Percentiles rank a stretch among this genome's conserved stretches.
phyloP scores from a whole-genome alignment of 2,797 vertebrate genomes.

The Adrianichthys oophorus region DNA sequence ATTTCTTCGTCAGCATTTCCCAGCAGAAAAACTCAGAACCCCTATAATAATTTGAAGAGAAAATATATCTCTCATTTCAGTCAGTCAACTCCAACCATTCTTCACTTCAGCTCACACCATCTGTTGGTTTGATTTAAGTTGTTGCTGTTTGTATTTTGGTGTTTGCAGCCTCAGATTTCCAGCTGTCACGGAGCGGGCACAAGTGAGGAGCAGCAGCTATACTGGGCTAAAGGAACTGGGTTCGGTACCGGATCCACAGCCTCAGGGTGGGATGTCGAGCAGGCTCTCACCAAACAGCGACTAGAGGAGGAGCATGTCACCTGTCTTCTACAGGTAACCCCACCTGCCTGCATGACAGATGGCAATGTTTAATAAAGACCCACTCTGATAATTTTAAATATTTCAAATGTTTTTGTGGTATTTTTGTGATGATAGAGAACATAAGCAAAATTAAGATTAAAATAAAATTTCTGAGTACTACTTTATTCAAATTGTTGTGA shows the following conservation, averaged over 20 bases:
- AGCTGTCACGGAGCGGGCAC: constrained; percentile 87
- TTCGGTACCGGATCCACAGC: constrained; percentile 99
- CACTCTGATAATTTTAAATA: background rate
- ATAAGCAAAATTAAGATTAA: too few species aligned
- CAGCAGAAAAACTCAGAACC: too few species aligned
- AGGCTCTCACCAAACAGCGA: constrained; percentile 96
- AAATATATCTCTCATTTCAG: too few species aligned
- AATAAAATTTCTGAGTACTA: too few species aligned
- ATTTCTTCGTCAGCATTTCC: too few species aligned
- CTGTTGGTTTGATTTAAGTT: background rate
- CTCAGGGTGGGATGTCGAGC: constrained; percentile 98
- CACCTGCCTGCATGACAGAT: background rate
- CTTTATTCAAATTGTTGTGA: too few species aligned
- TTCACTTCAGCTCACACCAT: too few species aligned
- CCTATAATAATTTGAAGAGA: too few species aligned
- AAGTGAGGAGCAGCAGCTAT: constrained; percentile 95
- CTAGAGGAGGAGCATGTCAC: constrained; percentile 98
- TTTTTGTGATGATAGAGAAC: too few species aligned
- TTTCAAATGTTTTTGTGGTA: background rate
- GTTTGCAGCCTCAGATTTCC: constrained; percentile 86
- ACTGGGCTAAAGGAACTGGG: constrained; percentile 98
- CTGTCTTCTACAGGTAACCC: constrained; percentile 90
- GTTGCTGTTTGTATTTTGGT: background rate
- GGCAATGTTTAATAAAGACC: background rate
- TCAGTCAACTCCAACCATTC: too few species aligned